Conservation (phyloP, 2,797 vertebrate genomes). For the Tauraco hartlaubi region DNA sequence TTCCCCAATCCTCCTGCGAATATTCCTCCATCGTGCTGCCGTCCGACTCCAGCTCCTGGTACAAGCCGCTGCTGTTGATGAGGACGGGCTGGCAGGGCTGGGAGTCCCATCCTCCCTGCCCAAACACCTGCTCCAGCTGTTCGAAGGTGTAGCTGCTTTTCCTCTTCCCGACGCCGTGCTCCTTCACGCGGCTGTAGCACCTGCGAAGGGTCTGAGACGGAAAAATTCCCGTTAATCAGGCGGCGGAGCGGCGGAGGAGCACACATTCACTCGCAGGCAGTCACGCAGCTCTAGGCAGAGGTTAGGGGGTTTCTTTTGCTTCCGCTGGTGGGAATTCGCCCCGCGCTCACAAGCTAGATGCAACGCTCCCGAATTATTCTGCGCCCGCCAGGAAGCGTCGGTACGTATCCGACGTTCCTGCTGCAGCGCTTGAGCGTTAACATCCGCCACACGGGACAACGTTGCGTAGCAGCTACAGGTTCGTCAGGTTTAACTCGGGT, state of each 20-base stretch:
- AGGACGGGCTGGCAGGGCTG: slow-evolving; percentile 97
- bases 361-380: slow-evolving; percentile 24
- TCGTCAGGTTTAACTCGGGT: background rate
- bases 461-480: background rate
- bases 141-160: slow-evolving; percentile 99
- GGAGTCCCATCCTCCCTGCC: slow-evolving; percentile 98
- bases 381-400: slow-evolving; percentile 60
- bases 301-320: background rate
- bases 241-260: background rate
- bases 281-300: slow-evolving; percentile 52
- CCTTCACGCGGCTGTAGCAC: slow-evolving; percentile 99
- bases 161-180: slow-evolving; percentile 96
- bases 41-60: slow-evolving; percentile 98
- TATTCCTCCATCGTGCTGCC: slow-evolving; percentile 97
- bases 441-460: background rate
- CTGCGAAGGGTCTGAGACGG: slow-evolving; percentile 91
- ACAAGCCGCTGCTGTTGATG: slow-evolving; percentile 98
- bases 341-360: background rate
- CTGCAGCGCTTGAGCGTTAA: background rate
- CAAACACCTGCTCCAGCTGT: slow-evolving; percentile 99
- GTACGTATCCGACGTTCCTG: background rate
- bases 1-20: slow-evolving; percentile 98
- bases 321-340: background rate
- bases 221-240: slow-evolving; percentile 32
- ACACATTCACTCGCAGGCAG: slow-evolving; percentile 54